Base-by-base conservation (phyloP, 2,113 vertebrate genomes). In the Corythornis vintsioides region DNA sequence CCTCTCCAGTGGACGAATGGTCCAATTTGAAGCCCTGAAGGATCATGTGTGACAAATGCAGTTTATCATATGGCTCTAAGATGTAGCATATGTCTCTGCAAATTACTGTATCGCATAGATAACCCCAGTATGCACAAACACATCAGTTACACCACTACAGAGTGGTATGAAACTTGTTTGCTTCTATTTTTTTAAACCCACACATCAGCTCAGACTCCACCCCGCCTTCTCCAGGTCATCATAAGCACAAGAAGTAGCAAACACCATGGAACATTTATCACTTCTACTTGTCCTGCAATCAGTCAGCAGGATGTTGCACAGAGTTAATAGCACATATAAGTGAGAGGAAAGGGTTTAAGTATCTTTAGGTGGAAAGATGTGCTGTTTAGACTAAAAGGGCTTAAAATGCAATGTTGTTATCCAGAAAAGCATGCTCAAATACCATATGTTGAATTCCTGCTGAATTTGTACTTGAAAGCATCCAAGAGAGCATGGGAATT, bases 151-250 rank as follows among this genome's bases (percentile, higher is more conserved):
- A 80, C 72, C 86, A 84, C 76, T 77, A 87, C 67, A 95, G 40
- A 89, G 59, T 40, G 73, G 63, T 31, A 79, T 47, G 87, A 89
- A 91, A 94, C 85, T 42, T 43, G 42, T 13, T 83, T 59, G 85
- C 83, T 89, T 91, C 71, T 83, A 35, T 92, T 83, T 92, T 82
- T 84, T 77, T 64, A 88, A 87, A 92, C 59, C 67, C 56, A 69
- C 74, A 82, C 22, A 45, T 33, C 43, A 88, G 26, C 52, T 74
- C 28, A 71, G 71, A 64, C 19, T 83, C 48, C 53, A 18, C 52
- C 70, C 52, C 0, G 0, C 76, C 59, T 83, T 73, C 67, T 73
- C 82, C 21, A 0, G 55, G 59, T 63, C 48, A 69, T 22, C 55
- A 82, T 33, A 82, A 88, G 65, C 1, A 0, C 21, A 74, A 74